Evolutionary conservation across 2,113 vertebrate genomes (phyloP), one percentile per base, ranked within the genome.

Genomic region (Cettia cetti): DNA sequence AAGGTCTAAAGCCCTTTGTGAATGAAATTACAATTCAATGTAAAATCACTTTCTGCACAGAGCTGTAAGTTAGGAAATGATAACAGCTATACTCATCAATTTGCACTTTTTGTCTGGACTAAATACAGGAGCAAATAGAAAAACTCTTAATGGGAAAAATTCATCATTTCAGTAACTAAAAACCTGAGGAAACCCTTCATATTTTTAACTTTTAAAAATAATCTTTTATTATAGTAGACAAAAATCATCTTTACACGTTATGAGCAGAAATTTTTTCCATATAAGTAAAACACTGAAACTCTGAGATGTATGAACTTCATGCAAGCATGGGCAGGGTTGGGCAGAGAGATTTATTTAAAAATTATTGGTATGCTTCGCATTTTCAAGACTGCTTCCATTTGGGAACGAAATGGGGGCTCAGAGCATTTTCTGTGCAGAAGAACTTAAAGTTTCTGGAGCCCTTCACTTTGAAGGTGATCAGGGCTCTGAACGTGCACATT

Each of bases 11-110:
- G 92, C 96, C 95, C 97, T 97, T 97, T 97, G 95, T 93, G 94
- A 96, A 97, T 97, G 97, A 97, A 95, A 96, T 97, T 97, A 85
- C 94, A 97, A 97, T 97, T 96, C 95, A 90, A 65, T 87, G 96
- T 89, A 90, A 97, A 97, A 97, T 92, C 91, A 74, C 95, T 95
- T 96, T 97, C 96, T 91, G 95, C 93, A 76, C 88, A 97, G 95
- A 97, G 96, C 72, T 94, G 70, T 85, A 97, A 97, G 89, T 96
- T 93, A 82, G 90, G 96, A 95, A 97, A 96, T 66, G 57, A 96
- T 95, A 97, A 97, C 89, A 92, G 93, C 93, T 54, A 35, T 72
- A 82, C 92, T 96, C 89, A 96, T 97, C 97, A 96, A 96, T 97
- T 96, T 85, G 86, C 86, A 71, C 50, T 87, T 96, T 92, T 86